Percentiles rank a stretch among this genome's conserved stretches.
Conservation (phyloP, 2,113 vertebrate species). For the Hippoglossus stenolepis region DNA sequence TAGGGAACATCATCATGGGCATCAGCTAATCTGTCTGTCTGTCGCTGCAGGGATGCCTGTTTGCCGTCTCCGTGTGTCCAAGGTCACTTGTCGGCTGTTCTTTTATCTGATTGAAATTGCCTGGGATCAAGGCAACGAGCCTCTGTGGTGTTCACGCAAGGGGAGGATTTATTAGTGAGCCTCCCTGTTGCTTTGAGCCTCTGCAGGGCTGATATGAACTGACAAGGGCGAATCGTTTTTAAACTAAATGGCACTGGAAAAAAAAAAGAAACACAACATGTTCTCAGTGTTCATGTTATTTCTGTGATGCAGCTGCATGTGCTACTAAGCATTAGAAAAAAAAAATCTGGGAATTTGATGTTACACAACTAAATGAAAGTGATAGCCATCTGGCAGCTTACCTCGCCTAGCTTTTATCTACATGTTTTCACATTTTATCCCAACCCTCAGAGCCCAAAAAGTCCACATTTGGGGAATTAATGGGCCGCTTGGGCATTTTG, state of each 20-base stretch:
- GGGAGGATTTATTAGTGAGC: conserved; percentile 66
- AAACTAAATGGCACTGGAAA: not conserved
- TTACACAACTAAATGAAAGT: conserved; percentile 84
- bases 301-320: conserved; percentile 49
- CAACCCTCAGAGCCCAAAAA: conserved; percentile 59
- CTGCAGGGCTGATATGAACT: conserved; percentile 29
- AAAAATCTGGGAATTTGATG: conserved; percentile 70
- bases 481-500: conserved; percentile 58
- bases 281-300: conserved; percentile 29
- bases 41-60: conserved; percentile 52
- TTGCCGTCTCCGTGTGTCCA: conserved; percentile 60
- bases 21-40: conserved; percentile 68
- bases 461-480: conserved; percentile 77
- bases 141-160: conserved; percentile 57
- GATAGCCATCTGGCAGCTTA: conserved; percentile 84
- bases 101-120: conserved; percentile 80
- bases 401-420: conserved; percentile 76
- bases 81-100: conserved; percentile 71
- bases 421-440: conserved; percentile 78
- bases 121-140: conserved; percentile 68
- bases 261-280: conserved; percentile 8
- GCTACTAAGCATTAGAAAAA: conserved; percentile 49
- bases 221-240: conserved; percentile 42
- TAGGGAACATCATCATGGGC: conserved; percentile 48
- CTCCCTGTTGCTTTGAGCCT: conserved; percentile 53